These are phyloP conservation scores for Pelecanoides urinatrix DNA, from an alignment of 2,113 vertebrate species.

Conservation along the genomic window DNA sequence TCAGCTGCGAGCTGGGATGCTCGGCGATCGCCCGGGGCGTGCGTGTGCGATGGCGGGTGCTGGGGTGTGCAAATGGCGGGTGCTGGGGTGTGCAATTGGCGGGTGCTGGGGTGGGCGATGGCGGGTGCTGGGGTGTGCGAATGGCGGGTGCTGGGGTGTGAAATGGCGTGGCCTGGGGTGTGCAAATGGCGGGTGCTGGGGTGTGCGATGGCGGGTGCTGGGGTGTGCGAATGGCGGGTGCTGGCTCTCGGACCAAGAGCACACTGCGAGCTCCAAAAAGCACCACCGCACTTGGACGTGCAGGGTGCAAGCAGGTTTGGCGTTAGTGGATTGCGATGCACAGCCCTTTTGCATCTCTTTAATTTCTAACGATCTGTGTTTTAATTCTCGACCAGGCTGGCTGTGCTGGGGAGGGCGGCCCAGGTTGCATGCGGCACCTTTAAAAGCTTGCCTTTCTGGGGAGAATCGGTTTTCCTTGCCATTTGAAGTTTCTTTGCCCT, in stretches of 20 bases:
- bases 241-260: not conserved
- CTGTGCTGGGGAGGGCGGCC: not conserved
- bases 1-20: not conserved
- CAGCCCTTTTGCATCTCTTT: not conserved
- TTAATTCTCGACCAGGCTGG: not conserved
- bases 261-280: not conserved
- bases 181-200: not conserved
- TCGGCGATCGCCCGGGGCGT: accelerated
- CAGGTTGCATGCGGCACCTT: not conserved
- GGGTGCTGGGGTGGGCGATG: not conserved
- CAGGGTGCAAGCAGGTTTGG: not conserved
- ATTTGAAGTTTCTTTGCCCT: not conserved
- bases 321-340: accelerated
- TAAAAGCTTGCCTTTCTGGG: not conserved
- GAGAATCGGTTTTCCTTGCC: not conserved
- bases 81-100: no score
- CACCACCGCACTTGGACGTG: accelerated
- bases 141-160: not conserved
- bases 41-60: not conserved
- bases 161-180: no score
- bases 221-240: not conserved
- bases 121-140: not conserved
- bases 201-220: not conserved
- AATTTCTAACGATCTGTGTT: not conserved
- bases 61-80: no score